Conservation (phyloP, 2,888 invertebrate genomes). For the Melinaea menophilus region DNA sequence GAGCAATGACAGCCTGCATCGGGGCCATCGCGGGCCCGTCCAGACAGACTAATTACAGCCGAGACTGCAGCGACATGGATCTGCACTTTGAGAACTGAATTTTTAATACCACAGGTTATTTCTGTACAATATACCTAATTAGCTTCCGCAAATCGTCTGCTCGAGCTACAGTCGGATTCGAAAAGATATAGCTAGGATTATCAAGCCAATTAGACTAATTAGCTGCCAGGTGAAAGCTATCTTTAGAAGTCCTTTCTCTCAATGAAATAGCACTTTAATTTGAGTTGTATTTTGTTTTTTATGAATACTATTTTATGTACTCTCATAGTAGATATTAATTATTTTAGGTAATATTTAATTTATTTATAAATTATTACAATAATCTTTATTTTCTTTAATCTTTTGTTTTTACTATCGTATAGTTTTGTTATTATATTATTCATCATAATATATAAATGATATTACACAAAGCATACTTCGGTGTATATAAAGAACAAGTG, state of each 20-base stretch:
- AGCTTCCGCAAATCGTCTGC: conserved; percentile 37
- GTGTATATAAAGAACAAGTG: too few species aligned
- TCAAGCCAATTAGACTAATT: conserved; percentile 10
- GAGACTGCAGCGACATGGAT: conserved; percentile 44
- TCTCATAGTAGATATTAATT: too few species aligned
- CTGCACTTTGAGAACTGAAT: conserved; percentile 71
- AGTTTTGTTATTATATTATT: too few species aligned
- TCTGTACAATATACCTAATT: conserved; percentile 58
- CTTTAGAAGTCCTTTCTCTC: background rate
- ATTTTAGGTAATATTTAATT: too few species aligned
- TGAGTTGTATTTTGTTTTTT: too few species aligned
- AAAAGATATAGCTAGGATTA: conserved; percentile 13
- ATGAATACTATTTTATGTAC: too few species aligned
- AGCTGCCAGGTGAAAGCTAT: background rate
- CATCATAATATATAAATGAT: too few species aligned
- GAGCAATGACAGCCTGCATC: conserved; percentile 45
- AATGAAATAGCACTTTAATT: too few species aligned
- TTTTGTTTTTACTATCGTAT: too few species aligned
- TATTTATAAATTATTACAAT: too few species aligned
- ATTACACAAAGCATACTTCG: too few species aligned
- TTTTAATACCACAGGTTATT: conserved; percentile 65
- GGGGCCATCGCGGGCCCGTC: conserved; percentile 42
- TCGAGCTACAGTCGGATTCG: conserved; percentile 12
- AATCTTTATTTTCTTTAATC: too few species aligned
- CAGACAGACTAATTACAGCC: conserved; percentile 16